Evolutionary conservation across 2,888 invertebrate species (phyloP).

Genomic region (Mantis religiosa): DNA sequence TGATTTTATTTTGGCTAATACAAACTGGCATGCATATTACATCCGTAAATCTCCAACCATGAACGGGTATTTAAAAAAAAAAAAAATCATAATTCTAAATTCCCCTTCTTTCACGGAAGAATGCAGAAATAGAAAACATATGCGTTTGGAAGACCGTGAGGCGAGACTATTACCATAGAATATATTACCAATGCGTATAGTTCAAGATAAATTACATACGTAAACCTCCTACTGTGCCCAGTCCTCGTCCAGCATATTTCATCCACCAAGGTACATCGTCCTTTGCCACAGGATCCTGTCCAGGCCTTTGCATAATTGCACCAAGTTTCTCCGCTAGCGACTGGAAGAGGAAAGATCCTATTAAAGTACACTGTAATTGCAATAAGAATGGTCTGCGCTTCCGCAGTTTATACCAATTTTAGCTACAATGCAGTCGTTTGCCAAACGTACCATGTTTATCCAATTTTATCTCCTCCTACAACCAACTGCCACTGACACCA

Average conservation of each 20-base stretch:
- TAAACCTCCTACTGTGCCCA: conserved; percentile 80
- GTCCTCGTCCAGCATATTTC: conserved; percentile 77
- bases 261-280: conserved; percentile 87
- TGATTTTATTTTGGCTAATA: no score
- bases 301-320: conserved; percentile 72
- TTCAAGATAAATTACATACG: conserved; percentile 55
- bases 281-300: conserved; percentile 67
- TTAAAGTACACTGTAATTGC: not conserved
- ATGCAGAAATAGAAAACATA: no score
- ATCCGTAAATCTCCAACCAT: no score
- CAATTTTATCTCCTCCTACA: not conserved
- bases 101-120: no score
- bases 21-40: no score
- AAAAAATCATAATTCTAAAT: no score
- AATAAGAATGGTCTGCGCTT: not conserved
- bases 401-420: not conserved
- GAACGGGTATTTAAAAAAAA: no score
- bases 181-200: no score
- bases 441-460: not conserved
- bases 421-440: not conserved
- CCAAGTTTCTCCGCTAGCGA: conserved; percentile 76
- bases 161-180: no score
- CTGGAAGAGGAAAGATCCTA: conserved; percentile 45
- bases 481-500: not conserved
- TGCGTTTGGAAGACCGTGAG: no score